A percentile compares a stretch with the other conserved stretches of the same genome.
These are phyloP conservation scores for Erethizon dorsatum DNA, from an alignment of 2,797 vertebrate species.

Conservation along the genomic window DNA sequence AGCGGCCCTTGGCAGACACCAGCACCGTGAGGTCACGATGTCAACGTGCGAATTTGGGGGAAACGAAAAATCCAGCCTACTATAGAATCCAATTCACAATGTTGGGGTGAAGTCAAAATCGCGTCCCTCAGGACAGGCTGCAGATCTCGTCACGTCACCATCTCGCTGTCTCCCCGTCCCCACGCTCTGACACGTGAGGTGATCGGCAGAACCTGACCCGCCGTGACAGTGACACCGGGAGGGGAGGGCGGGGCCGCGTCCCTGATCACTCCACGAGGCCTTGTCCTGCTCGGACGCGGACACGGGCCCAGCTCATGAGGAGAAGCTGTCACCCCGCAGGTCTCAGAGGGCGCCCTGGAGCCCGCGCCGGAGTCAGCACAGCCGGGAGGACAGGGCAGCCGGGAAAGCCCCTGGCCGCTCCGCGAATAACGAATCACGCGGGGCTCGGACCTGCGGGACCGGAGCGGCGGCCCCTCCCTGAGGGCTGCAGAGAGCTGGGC, in stretches of 20 bases:
- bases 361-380: background rate
- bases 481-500: background rate
- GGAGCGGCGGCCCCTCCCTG: background rate
- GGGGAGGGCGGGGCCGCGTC: background rate
- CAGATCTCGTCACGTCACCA: fast-evolving
- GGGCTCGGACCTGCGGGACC: background rate
- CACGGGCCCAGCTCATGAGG: background rate
- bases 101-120: background rate
- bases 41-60: too few species aligned
- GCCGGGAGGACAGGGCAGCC: background rate
- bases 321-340: background rate
- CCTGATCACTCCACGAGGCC: background rate
- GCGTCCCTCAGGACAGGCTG: background rate
- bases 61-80: too few species aligned
- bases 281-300: background rate
- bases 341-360: background rate
- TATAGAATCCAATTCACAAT: background rate
- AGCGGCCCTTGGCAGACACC: background rate
- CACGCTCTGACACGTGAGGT: background rate
- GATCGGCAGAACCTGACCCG: background rate
- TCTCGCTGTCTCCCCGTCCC: background rate
- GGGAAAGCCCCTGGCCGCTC: background rate
- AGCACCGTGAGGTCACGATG: too few species aligned
- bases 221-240: background rate
- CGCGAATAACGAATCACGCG: background rate